These are phyloP conservation scores for Pristionchus mayeri DNA, from an alignment of 2,888 invertebrate species.

Conservation along the genomic window DNA sequence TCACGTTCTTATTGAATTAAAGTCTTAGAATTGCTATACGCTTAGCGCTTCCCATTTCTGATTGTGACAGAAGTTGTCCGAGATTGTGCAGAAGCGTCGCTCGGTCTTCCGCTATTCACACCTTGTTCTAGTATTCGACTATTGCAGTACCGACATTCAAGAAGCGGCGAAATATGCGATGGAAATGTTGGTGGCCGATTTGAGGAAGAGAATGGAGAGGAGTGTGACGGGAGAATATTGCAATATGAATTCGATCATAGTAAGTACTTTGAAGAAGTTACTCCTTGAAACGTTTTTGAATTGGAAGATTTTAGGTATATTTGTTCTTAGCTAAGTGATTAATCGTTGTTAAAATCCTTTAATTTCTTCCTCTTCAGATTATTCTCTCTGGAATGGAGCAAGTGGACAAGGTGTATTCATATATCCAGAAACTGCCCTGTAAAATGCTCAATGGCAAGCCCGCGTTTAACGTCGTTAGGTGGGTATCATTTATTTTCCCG, in stretches of 20 bases:
- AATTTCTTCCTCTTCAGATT: not conserved
- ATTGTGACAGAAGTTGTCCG: no score
- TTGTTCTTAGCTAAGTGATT: not conserved
- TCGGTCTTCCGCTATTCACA: no score
- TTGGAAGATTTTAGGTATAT: not conserved
- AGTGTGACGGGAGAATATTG: not conserved
- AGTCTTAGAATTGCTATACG: no score
- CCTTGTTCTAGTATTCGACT: no score
- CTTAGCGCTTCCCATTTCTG: no score
- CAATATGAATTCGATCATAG: not conserved
- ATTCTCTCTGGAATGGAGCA: not conserved
- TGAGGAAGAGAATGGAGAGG: no score
- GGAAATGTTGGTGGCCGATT: no score
- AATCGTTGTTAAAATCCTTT: not conserved
- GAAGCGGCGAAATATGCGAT: no score
- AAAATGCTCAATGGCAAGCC: not conserved
- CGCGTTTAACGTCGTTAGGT: not conserved
- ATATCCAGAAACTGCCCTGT: not conserved
- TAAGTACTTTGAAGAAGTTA: not conserved
- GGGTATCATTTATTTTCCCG: not conserved
- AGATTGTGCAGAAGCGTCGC: no score
- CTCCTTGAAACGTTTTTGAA: not conserved
- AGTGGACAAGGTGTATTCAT: not conserved
- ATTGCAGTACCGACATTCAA: no score
- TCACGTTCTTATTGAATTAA: no score